Base-by-base conservation (phyloP, 2,888 invertebrate genomes). In the Habrosyne pyritoides region DNA sequence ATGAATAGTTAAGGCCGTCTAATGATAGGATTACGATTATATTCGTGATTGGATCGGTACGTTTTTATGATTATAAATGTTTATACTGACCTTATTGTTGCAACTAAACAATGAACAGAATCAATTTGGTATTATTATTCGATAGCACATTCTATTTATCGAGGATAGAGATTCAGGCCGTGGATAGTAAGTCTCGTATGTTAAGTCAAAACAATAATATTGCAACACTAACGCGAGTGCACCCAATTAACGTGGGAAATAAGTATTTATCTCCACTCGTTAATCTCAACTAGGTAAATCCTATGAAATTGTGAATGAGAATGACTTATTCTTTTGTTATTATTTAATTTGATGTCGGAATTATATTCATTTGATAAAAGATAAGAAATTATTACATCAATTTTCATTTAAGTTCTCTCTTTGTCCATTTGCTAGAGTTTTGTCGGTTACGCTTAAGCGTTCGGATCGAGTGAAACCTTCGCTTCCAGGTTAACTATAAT, bases 191-290 rank as follows among this genome's bases (percentile, higher is more conserved):
- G 57, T 63, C 60, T 71, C 60, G 66, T 56, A 62, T 62, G 58
- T 69, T 61, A 63, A 65, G 67, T 50, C 56, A 60, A 63, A 73
- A 80, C 74, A 79, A 77, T 75, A 76, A 65, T 63, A 69, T 84
- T 83, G 76, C 79, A 65, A 75, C 72, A 80, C 54, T 55, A 55
- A 60, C 55, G 63, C 57, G 60, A 68, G 68, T 69, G 67, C 77
- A 70, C 71, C 64, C 73, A 83, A 80, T 81, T 77, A 79, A 75
- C 79, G 83, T 84, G 84, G 71, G 84, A 84, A 80, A 69, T 69
- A 66, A 69, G 64, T 76, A 74, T 72, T 70, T 71, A 81, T 81
- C 77, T 66, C n/a, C 64, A 53, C 53, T 56, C 59, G 64, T 55
- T 57, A 59, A 79, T 78, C 81, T 67, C 58, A 55, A 52, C 64